Evolutionary conservation across 2,888 invertebrate genomes (phyloP), one percentile per base, ranked within the genome.

Genomic region (Aleiodes alternator): DNA sequence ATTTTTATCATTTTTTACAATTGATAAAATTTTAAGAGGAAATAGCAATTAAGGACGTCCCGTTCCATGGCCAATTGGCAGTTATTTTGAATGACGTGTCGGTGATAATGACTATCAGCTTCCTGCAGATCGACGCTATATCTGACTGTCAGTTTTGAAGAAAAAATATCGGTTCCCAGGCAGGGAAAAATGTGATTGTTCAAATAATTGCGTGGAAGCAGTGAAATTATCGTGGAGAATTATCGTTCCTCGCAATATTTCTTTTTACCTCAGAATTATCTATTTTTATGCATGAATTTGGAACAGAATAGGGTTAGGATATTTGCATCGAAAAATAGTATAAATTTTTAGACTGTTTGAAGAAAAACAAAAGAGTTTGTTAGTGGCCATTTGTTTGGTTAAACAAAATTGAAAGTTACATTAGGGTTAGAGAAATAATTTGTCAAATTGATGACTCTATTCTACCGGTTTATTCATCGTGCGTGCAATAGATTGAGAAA

Each of bases 401-500:
- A 16, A 23, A 64, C 48, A 68, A 53, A 68, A 50, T 51, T n/a
- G 68, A 68, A 12, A 51, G 8, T 50, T 23, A 68, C 23, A 34
- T 50, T 50, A n/a, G 14, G 38, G 14, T 31, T 51, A 31, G 31
- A 68, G 50, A 68, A 68, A 68, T 68, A 12, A 68, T 57, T 6
- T 1, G 14, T 11, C 57, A 56, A 51, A 34, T 53, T 23, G 34
- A 12, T 29, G 34, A 14, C 16, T 38, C 48, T 69, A 53, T 31
- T 34, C 8, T 9, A 69, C 57, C 70, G 51, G 71, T 57, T 70
- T 38, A 29, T 31, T 16, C 64, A 11, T 57, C 69, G 31, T 31
- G 16, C 56, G 23, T 53, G 71, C 68, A 66, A 61, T 72, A 29
- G 51, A 71, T 68, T 38, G 6, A 69, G 57, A 48, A 66, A 59